A percentile compares a stretch with the other conserved stretches of the same genome.
Evolutionary conservation across 2,113 vertebrate species (phyloP).

Genomic region (Takifugu bimaculatus): DNA sequence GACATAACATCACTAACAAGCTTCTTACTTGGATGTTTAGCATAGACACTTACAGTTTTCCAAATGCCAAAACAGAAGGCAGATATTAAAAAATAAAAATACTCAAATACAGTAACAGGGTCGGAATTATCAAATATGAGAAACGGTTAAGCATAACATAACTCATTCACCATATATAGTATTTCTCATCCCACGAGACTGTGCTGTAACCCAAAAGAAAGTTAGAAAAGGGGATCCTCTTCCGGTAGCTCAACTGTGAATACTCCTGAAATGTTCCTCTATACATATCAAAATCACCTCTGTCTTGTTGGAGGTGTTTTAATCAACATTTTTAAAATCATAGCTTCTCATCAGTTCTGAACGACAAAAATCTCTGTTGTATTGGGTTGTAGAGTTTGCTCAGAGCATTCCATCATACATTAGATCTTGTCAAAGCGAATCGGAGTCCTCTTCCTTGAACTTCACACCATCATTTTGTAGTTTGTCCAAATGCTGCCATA

Average conservation of each 20-base stretch:
- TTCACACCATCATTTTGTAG: conserved; percentile 1
- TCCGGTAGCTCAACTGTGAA: conserved; percentile 30
- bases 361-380: background rate
- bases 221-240: conserved; percentile 61
- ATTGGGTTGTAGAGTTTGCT: conserved; percentile 24
- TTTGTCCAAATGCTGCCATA: conserved; percentile 3
- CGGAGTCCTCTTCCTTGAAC: conserved; percentile 7
- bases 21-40: conserved; percentile 65
- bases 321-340: too few relatives aligned
- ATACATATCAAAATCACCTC: conserved; percentile 56
- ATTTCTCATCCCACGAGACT: conserved; percentile 32
- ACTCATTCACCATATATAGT: conserved; percentile 60
- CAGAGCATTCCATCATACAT: conserved; percentile 34
- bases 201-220: conserved; percentile 63
- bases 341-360: too few relatives aligned
- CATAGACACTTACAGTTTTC: conserved; percentile 68
- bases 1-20: conserved; percentile 66
- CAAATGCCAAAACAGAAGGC: conserved; percentile 63
- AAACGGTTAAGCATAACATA: conserved; percentile 68
- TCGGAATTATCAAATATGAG: conserved; percentile 62
- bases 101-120: conserved; percentile 65
- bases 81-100: conserved; percentile 55
- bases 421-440: conserved; percentile 18
- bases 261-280: conserved; percentile 39
- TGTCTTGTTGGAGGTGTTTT: conserved; percentile 41